These are phyloP conservation scores for Pomacea canaliculata DNA, from an alignment of 2,888 invertebrate genomes.

Conservation along the genomic window DNA sequence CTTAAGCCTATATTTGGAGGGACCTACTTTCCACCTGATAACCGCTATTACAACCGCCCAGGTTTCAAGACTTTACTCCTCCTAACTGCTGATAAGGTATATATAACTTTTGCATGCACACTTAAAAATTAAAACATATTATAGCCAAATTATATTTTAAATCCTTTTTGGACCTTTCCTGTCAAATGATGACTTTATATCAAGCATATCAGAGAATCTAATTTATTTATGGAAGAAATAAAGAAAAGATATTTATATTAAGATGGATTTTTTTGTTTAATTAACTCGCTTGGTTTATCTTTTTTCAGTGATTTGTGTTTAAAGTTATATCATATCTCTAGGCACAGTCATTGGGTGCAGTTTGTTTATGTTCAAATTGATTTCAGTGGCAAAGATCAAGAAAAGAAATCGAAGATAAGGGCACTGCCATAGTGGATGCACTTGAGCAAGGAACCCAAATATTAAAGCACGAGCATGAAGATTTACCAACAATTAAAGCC, in stretches of 20 bases:
- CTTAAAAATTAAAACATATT: background rate
- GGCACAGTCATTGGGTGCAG: too few relatives aligned
- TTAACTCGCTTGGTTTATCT: background rate
- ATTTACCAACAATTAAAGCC: slow-evolving; percentile 29
- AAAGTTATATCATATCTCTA: too few relatives aligned
- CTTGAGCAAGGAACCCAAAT: slow-evolving; percentile 68
- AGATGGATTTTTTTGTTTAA: background rate
- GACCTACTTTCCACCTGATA: slow-evolving; percentile 92
- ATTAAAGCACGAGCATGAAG: slow-evolving; percentile 20
- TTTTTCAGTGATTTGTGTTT: too few relatives aligned
- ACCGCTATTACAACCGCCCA: slow-evolving; percentile 81
- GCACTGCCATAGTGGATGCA: slow-evolving; percentile 77
- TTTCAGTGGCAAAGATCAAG: slow-evolving; percentile 80
- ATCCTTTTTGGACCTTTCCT: background rate
- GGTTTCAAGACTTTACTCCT: slow-evolving; percentile 85
- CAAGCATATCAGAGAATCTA: too few relatives aligned
- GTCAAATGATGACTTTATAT: background rate
- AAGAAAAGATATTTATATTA: too few relatives aligned
- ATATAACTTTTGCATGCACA: background rate
- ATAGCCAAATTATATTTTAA: background rate
- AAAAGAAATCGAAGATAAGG: slow-evolving; percentile 75
- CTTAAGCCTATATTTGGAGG: slow-evolving; percentile 90
- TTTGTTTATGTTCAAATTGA: background rate
- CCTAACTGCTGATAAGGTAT: slow-evolving; percentile 78
- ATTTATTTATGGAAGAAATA: too few relatives aligned